A percentile compares a stretch with the other conserved stretches of the same genome.
Evolutionary conservation across 2,888 invertebrate species (phyloP).

Genomic region (Ditula angustiorana): DNA sequence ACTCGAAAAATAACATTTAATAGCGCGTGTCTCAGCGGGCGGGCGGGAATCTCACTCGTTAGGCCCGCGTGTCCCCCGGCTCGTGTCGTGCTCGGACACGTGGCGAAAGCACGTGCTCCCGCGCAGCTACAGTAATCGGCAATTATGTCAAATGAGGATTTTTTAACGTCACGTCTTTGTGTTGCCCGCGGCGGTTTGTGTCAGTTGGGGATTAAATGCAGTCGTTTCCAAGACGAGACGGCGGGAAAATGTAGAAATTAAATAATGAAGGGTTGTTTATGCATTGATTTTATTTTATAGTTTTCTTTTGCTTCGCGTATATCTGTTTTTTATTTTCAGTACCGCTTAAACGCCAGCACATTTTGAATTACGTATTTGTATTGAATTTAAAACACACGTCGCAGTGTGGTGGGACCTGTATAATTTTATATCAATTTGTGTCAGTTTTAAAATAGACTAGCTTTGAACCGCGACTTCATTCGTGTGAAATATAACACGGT

Average conservation of each 20-base stretch:
- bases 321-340: no score
- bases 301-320: no score
- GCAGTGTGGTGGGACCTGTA: no score
- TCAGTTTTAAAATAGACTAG: no score
- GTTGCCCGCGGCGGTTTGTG: constrained; percentile 50
- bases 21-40: constrained; percentile 60
- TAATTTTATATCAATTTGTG: no score
- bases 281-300: no score
- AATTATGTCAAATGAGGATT: constrained; percentile 53
- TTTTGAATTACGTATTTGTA: no score
- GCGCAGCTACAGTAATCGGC: constrained; percentile 38
- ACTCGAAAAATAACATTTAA: constrained; percentile 50
- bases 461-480: no score
- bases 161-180: constrained; percentile 50
- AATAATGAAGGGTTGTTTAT: constrained; percentile 18
- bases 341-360: no score
- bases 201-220: constrained; percentile 27
- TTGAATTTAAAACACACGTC: no score
- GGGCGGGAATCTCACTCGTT: constrained; percentile 68
- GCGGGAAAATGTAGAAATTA: neutral
- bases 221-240: constrained; percentile 7
- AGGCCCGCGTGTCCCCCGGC: constrained; percentile 43
- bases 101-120: constrained; percentile 37
- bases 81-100: constrained; percentile 11
- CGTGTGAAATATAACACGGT: no score